Percentiles rank a stretch among this genome's conserved stretches.
Conservation (phyloP, 2,888 invertebrate genomes). For the Bembecia ichneumoniformis region DNA sequence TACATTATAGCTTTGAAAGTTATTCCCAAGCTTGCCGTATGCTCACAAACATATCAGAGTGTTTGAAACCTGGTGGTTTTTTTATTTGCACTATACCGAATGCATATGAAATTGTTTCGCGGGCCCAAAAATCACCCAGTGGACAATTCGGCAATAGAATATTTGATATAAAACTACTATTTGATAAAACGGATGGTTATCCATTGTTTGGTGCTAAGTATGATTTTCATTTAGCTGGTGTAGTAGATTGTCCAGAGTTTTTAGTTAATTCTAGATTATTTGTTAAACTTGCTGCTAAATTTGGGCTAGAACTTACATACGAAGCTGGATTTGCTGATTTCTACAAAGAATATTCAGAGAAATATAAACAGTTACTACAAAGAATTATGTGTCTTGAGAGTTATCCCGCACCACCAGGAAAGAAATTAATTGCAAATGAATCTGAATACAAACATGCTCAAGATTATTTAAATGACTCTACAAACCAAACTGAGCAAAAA, state of each 20-base stretch:
- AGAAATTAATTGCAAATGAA: constrained; percentile 70
- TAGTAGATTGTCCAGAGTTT: constrained; percentile 99
- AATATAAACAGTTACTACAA: constrained; percentile 71
- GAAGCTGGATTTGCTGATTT: constrained; percentile 85
- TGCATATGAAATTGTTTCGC: constrained; percentile 89
- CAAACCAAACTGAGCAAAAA: constrained; percentile 41
- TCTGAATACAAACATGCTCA: constrained; percentile 83
- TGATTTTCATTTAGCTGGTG: constrained; percentile 94
- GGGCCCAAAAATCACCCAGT: constrained; percentile 72
- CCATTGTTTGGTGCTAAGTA: constrained; percentile 97
- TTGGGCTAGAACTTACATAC: constrained; percentile 77
- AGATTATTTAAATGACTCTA: constrained; percentile 61
- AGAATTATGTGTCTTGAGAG: constrained; percentile 87
- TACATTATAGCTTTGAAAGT: constrained; percentile 97
- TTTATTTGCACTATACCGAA: constrained; percentile 98
- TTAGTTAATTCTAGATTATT: constrained; percentile 93
- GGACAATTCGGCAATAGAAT: constrained; percentile 84
- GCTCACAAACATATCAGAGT: constrained; percentile 93
- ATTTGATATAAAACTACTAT: constrained; percentile 80
- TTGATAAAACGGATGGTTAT: constrained; percentile 74
- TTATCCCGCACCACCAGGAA: constrained; percentile 78
- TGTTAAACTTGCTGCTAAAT: constrained; percentile 79
- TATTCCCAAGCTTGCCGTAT: constrained; percentile 90
- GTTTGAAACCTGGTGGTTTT: constrained; percentile 89
- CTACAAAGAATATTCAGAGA: constrained; percentile 74